Evolutionary conservation across 2,888 invertebrate genomes (phyloP).

Genomic region (Dicranocentrus wangi): DNA sequence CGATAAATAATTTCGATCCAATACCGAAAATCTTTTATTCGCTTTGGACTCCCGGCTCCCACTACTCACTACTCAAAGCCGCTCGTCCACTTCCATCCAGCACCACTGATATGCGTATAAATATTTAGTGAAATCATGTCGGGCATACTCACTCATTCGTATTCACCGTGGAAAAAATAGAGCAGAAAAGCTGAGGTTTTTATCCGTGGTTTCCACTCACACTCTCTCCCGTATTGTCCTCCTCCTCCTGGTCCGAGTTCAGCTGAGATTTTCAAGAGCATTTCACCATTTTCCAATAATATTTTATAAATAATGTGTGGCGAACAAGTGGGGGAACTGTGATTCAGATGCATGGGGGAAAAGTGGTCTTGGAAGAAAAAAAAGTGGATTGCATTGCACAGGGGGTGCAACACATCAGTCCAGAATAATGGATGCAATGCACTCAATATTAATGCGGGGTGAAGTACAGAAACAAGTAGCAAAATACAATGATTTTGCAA

Average conservation of each 20-base stretch:
- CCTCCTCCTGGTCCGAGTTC: neutral
- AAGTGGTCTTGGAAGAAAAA: too few species aligned
- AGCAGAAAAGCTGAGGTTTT: conserved; percentile 31
- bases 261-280: conserved; percentile 10
- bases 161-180: neutral
- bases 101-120: conserved; percentile 49
- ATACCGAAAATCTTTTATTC: conserved; percentile 56
- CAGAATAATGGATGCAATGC: too few species aligned
- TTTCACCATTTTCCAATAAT: too few species aligned
- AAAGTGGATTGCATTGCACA: too few species aligned
- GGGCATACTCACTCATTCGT: conserved; percentile 37
- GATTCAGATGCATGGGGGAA: too few species aligned
- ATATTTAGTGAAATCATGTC: conserved; percentile 65
- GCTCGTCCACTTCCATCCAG: conserved; percentile 14
- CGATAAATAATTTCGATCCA: conserved; percentile 66
- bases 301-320: too few species aligned
- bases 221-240: neutral
- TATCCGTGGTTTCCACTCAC: conserved; percentile 36
- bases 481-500: too few species aligned
- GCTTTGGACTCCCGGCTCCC: neutral
- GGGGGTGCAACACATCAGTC: too few species aligned
- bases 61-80: conserved; percentile 7
- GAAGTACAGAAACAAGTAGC: too few species aligned
- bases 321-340: neutral
- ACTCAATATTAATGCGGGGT: too few species aligned